Evolutionary conservation across 2,888 invertebrate genomes (phyloP).

Genomic region (Polydrusus tereticollis): DNA sequence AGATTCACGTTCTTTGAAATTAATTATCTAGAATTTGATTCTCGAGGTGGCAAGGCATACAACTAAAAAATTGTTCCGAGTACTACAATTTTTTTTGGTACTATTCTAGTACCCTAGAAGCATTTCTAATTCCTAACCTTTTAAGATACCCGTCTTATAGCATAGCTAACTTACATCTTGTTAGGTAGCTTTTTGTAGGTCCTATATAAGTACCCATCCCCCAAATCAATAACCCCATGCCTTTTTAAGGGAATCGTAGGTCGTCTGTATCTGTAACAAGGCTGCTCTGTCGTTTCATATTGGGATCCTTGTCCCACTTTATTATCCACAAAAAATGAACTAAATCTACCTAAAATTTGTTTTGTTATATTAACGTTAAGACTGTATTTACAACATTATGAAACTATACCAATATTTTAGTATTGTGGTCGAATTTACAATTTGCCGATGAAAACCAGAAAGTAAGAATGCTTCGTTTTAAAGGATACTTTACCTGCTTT

Average conservation of each 20-base stretch:
- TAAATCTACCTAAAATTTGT: neutral
- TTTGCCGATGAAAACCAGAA: no score
- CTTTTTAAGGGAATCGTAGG: constrained; percentile 26
- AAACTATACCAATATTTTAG: no score
- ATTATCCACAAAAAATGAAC: neutral
- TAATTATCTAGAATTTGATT: no score
- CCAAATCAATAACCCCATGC: constrained; percentile 22
- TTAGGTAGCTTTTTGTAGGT: constrained; percentile 10
- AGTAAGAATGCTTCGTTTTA: no score
- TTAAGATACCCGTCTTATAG: neutral
- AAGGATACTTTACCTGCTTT: no score
- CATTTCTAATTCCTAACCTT: neutral
- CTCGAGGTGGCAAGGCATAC: no score
- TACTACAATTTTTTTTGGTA: no score
- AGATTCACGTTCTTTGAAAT: no score
- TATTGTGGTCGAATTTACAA: no score
- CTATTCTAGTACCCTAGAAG: neutral
- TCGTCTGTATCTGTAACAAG: constrained; percentile 5
- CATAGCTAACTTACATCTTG: constrained; percentile 14
- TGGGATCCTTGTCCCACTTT: neutral
- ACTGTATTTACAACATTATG: no score
- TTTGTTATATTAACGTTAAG: neutral
- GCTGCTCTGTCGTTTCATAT: neutral
- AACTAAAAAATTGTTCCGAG: no score
- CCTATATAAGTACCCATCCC: constrained; percentile 33